phyloP scores from a whole-genome alignment of 2,797 vertebrate species.

The Bradypodion pumilum region DNA sequence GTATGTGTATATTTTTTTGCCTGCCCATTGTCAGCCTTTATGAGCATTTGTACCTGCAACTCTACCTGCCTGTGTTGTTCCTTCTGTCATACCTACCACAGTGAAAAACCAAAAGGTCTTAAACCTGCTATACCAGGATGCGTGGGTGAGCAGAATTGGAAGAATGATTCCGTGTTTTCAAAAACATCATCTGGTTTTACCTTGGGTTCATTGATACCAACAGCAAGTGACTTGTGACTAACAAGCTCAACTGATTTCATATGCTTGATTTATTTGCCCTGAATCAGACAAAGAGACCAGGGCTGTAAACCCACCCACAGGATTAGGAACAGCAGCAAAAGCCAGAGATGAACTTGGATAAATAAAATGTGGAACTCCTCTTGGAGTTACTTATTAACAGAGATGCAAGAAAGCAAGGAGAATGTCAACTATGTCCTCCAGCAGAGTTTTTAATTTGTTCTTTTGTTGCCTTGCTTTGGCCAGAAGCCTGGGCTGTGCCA shows the following conservation, averaged over 20 bases:
- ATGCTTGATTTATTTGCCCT: background rate
- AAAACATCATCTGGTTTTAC: background rate
- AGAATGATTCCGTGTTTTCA: background rate
- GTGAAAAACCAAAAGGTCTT: too few relatives aligned
- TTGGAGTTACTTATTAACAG: conserved; percentile 16
- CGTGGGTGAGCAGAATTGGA: too few relatives aligned
- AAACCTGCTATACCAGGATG: too few relatives aligned
- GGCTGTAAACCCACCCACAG: background rate
- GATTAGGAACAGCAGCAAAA: background rate
- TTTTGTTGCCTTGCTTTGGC: background rate
- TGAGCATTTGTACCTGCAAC: too few relatives aligned
- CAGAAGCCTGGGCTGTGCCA: background rate
- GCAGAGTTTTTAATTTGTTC: background rate
- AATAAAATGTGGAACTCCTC: background rate
- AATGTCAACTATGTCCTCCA: conserved; percentile 6
- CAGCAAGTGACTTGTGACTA: background rate
- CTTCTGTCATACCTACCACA: too few relatives aligned
- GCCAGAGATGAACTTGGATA: background rate
- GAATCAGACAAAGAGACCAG: background rate
- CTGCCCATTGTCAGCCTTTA: too few relatives aligned
- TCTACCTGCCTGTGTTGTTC: too few relatives aligned
- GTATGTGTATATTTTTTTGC: too few relatives aligned
- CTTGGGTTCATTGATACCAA: background rate
- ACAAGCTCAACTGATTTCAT: background rate
- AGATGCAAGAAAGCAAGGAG: background rate